Conservation (phyloP, 1,140 invertebrate species). For the Drosophila hydei region DNA sequence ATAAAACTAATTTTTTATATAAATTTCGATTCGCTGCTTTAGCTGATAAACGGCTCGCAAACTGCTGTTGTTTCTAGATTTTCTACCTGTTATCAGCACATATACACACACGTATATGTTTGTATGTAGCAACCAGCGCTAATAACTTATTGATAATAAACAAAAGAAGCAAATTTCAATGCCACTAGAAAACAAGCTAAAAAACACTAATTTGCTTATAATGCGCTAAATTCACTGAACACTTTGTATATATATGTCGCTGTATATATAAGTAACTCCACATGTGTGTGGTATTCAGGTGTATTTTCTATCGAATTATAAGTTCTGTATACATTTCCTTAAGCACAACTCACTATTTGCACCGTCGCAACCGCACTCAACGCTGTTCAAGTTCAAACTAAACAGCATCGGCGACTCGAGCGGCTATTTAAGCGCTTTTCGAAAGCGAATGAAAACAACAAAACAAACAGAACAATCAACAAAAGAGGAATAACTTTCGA, state of each 20-base stretch:
- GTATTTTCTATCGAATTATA: slow-evolving; percentile 2
- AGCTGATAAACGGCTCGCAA: not conserved
- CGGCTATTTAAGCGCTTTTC: slow-evolving; percentile 57
- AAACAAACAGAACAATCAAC: not conserved
- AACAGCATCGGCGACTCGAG: slow-evolving; percentile 32
- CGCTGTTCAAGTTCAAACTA: slow-evolving; percentile 66
- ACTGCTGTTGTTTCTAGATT: not conserved
- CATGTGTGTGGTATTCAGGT: not conserved
- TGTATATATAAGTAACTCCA: not conserved
- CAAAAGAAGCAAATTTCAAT: not conserved
- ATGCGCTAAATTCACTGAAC: slow-evolving; percentile 1
- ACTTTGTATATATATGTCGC: not conserved
- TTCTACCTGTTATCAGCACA: slow-evolving; percentile 29
- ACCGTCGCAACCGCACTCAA: slow-evolving; percentile 44
- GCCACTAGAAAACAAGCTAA: too few species aligned
- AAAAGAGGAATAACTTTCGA: not conserved
- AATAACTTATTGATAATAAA: slow-evolving; percentile 20
- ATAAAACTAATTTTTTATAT: not conserved
- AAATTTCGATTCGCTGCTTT: too few species aligned
- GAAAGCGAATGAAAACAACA: slow-evolving; percentile 27
- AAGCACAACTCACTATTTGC: slow-evolving; percentile 44
- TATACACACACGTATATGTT: too few species aligned
- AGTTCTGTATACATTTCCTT: not conserved
- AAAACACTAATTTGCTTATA: not conserved
- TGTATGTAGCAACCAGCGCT: too few species aligned